Evolutionary conservation across 2,113 vertebrate genomes (phyloP), one percentile per base, ranked within the genome.

Genomic region (Microtus richardsoni): DNA sequence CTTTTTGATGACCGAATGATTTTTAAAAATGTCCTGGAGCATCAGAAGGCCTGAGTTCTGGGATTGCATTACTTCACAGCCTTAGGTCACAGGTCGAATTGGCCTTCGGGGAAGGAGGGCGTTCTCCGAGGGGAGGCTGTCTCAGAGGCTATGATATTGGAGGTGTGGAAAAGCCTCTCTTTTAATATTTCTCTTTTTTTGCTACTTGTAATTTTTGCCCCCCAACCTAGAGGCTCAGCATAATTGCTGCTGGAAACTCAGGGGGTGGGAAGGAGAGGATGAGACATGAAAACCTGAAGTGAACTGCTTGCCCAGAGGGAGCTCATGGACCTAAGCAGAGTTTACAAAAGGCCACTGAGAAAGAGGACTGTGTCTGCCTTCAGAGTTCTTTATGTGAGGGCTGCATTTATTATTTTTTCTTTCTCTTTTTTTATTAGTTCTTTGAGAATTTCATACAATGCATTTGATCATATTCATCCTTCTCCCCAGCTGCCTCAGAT

Each of bases 1-100:
- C 75, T 95, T 97, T 96, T 93, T 94, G 96, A 97, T 97, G 96
- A 97, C 85, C 64, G 1, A 49, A 68, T 93, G 93, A 78, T 96
- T 97, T 96, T 96, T 49, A 22, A 88, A 91, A 92, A 97, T 83
- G 92, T 93, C 88, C 95, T 66, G 11, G 91, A 97, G 85, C 80
- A 82, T 62, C 88, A 64, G 39, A 96, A 94, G 77, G 71, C 93
- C 80, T n/a, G 88, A 68, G 68, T 90, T 92, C 85, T 85, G 92
- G 77, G 92, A 91, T 39, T 83, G 62, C 54, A 92, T 96, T 93
- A 92, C 54, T 58, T 95, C 88, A 79, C 71, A 92, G 64, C 62
- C 73, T 91, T 49, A 83, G 70, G 73, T 88, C 85, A 88, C 60
- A 80, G 74, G 80, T 79, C 19, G 41, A 28, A 89, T 73, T 85